phyloP scores from a whole-genome alignment of 2,797 vertebrate species.

The Poliocrania exsul region DNA sequence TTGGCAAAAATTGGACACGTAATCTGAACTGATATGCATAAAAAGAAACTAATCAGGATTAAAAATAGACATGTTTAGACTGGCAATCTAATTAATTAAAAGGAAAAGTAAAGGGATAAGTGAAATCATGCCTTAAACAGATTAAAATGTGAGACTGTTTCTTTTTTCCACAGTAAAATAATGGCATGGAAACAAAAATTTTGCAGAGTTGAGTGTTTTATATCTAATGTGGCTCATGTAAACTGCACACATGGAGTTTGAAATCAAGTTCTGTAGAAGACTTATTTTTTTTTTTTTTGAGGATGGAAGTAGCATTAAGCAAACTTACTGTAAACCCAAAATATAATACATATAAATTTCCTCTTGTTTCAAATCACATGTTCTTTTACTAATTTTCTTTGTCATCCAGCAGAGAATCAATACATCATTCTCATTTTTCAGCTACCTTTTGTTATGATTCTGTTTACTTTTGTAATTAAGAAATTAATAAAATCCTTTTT shows the following conservation, averaged over 20 bases:
- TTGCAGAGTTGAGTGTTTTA: background rate
- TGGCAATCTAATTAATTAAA: slow-evolving; percentile 53
- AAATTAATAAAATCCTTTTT: background rate
- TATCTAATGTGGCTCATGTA: background rate
- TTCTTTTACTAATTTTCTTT: background rate
- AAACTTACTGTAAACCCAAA: background rate
- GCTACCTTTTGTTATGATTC: background rate
- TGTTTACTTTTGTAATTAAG: background rate
- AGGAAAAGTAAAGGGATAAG: slow-evolving; percentile 10
- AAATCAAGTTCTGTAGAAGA: background rate
- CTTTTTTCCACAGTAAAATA: background rate
- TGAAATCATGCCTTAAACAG: slow-evolving; percentile 34
- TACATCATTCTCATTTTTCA: background rate
- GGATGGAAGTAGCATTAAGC: background rate
- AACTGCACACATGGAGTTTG: background rate
- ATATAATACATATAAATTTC: background rate
- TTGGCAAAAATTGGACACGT: slow-evolving; percentile 43
- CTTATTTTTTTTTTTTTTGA: background rate
- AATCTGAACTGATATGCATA: slow-evolving; percentile 61
- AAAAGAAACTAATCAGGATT: slow-evolving; percentile 38
- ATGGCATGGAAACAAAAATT: background rate
- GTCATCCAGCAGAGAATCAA: background rate
- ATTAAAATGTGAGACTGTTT: background rate
- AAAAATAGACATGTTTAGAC: slow-evolving; percentile 54
- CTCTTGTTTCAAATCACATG: background rate